These are phyloP conservation scores for Ptilorrhoa leucosticta DNA, from an alignment of 2,113 vertebrate species.

Conservation along the genomic window DNA sequence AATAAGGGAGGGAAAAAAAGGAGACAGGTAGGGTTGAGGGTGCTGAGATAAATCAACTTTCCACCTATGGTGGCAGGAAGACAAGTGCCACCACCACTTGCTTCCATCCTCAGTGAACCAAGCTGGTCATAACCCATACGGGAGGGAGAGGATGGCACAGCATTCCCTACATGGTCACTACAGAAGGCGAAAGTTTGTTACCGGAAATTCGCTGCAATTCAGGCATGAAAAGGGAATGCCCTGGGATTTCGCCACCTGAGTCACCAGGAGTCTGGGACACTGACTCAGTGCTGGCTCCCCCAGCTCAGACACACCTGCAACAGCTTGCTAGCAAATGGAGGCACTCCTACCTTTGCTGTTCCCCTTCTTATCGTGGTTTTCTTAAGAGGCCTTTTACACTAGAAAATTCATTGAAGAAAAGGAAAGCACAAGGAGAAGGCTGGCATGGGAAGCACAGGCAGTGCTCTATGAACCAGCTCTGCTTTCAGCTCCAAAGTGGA, in stretches of 20 bases:
- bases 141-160: background rate
- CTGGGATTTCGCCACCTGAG: conserved; percentile 12
- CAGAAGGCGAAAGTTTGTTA: background rate
- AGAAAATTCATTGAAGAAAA: background rate
- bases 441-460: background rate
- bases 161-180: rapidly evolving
- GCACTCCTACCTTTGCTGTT: background rate
- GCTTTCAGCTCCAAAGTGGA: background rate
- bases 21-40: background rate
- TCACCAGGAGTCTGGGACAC: background rate
- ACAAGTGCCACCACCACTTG: background rate
- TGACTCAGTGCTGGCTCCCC: background rate
- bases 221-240: background rate
- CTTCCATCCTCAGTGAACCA: background rate
- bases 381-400: background rate
- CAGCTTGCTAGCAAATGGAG: background rate
- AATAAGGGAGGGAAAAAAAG: background rate
- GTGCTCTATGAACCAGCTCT: background rate
- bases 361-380: background rate
- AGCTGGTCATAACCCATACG: rapidly evolving
- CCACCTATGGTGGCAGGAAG: background rate
- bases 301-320: background rate
- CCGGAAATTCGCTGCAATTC: background rate
- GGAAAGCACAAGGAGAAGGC: background rate
- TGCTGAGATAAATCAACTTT: background rate